A percentile compares a stretch with the other conserved stretches of the same genome.
Evolutionary conservation across 2,113 vertebrate species (phyloP).

Genomic region (Oceanites oceanicus): DNA sequence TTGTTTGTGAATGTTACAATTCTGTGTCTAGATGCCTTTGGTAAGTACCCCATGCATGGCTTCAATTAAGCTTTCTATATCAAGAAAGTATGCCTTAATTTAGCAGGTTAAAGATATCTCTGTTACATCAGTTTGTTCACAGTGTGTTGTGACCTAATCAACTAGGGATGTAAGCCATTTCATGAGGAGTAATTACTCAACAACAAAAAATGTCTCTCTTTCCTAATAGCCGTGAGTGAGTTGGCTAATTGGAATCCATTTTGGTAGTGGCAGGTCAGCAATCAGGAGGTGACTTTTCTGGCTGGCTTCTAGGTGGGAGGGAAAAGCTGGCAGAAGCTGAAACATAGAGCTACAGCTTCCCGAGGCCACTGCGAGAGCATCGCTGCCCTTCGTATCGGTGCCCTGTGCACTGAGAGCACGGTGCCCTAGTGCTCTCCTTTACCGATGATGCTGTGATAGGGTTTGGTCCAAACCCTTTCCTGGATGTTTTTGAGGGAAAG

Average conservation of each 20-base stretch:
- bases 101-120: slow-evolving; percentile 70
- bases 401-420: not conserved
- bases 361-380: not conserved
- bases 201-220: slow-evolving; percentile 57
- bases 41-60: slow-evolving; percentile 1
- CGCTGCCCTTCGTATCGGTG: not conserved
- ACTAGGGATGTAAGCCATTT: slow-evolving; percentile 61
- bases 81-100: slow-evolving; percentile 68
- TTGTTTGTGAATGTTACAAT: not conserved
- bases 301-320: slow-evolving; percentile 14
- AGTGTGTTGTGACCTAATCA: slow-evolving; percentile 68
- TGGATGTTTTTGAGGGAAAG: not conserved
- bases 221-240: slow-evolving; percentile 35
- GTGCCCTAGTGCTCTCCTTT: not conserved
- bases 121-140: slow-evolving; percentile 71
- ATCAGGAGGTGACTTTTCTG: slow-evolving; percentile 44
- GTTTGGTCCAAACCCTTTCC: not conserved
- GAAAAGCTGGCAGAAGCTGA: not conserved
- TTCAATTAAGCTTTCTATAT: slow-evolving; percentile 60
- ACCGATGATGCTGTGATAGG: not conserved
- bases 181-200: slow-evolving; percentile 56
- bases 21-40: slow-evolving; percentile 8
- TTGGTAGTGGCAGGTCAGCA: slow-evolving; percentile 49
- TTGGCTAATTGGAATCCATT: slow-evolving; percentile 59
- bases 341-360: not conserved